Evolutionary conservation across 1,140 invertebrate species (phyloP).

Genomic region (Cecropterus lyciades): DNA sequence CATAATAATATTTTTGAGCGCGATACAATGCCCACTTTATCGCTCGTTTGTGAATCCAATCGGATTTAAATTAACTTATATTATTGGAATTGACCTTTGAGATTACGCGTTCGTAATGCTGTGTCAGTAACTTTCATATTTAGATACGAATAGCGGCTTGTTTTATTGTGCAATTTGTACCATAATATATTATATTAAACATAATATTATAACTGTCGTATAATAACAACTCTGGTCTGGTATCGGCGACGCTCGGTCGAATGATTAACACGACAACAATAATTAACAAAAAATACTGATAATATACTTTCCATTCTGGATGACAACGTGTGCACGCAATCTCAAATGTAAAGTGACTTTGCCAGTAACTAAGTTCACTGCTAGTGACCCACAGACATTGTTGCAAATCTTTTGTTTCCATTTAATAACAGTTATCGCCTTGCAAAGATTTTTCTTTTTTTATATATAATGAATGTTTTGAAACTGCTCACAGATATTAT

Average conservation of each 20-base stretch:
- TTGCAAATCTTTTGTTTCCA: conserved; percentile 12
- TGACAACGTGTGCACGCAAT: conserved; percentile 37
- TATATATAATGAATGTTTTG: too few species aligned
- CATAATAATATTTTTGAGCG: background rate
- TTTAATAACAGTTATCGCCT: background rate
- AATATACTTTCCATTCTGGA: conserved; percentile 41
- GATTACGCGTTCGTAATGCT: background rate
- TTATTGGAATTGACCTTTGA: conserved; percentile 1
- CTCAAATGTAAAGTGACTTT: conserved; percentile 46
- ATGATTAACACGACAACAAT: conserved; percentile 37
- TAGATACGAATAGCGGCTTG: background rate
- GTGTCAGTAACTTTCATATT: conserved; percentile 12
- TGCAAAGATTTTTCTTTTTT: background rate
- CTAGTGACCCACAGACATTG: conserved; percentile 16
- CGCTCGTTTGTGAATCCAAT: background rate
- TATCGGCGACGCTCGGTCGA: conserved; percentile 34
- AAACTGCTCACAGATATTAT: too few species aligned
- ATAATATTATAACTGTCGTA: background rate
- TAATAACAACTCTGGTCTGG: conserved; percentile 30
- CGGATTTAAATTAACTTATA: background rate
- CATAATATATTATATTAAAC: background rate
- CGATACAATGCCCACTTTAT: background rate
- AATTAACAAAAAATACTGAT: conserved; percentile 37
- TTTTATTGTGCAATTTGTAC: background rate
- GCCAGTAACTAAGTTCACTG: conserved; percentile 20